These are phyloP conservation scores for Salpingus planirostris DNA, from an alignment of 2,888 invertebrate genomes.

Conservation along the genomic window DNA sequence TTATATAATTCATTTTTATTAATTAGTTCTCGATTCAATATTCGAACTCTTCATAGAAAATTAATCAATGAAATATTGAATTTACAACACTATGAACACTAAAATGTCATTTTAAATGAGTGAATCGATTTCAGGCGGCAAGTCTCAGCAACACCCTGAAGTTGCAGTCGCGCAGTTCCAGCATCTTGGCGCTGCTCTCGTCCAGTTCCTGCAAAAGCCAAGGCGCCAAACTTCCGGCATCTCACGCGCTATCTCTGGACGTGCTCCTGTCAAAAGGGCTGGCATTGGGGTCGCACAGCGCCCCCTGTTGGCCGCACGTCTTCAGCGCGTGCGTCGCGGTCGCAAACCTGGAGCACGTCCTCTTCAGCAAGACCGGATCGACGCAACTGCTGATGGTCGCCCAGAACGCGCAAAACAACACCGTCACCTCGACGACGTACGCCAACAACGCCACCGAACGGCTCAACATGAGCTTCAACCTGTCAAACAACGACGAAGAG, in stretches of 20 bases:
- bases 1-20: too few species aligned
- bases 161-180: conserved; percentile 83
- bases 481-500: conserved; percentile 65
- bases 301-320: conserved; percentile 93
- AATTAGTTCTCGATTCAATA: too few species aligned
- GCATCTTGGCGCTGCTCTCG: conserved; percentile 77
- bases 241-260: conserved; percentile 88
- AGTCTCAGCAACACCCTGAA: conserved; percentile 81
- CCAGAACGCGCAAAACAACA: conserved; percentile 56
- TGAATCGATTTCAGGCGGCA: conserved; percentile 74
- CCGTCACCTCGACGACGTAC: conserved; percentile 48
- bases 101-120: conserved; percentile 6
- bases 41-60: too few species aligned
- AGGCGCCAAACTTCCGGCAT: conserved; percentile 70
- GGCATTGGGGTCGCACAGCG: conserved; percentile 84
- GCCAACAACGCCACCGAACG: conserved; percentile 48
- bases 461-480: conserved; percentile 53
- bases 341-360: conserved; percentile 80
- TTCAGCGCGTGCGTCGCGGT: conserved; percentile 91
- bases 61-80: background rate
- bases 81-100: too few species aligned
- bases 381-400: conserved; percentile 56
- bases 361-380: conserved; percentile 76
- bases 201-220: conserved; percentile 81
- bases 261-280: conserved; percentile 69